Conservation (phyloP, 2,888 invertebrate species). For the Phanerotoma sp. region DNA sequence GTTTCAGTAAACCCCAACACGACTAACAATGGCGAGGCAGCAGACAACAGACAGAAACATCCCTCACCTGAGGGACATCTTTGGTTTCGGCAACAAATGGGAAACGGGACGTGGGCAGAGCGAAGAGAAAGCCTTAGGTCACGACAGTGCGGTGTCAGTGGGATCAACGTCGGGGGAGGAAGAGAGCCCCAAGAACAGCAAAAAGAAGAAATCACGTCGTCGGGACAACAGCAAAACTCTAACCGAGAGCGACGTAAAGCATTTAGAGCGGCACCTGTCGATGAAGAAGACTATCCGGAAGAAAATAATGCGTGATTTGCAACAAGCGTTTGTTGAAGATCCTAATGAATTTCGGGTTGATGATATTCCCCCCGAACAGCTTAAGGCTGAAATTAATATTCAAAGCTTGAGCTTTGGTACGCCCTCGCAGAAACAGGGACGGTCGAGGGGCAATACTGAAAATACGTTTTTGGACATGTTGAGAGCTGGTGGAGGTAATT, state of each 20-base stretch:
- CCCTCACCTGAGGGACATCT: slow-evolving; percentile 75
- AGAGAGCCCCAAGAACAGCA: slow-evolving; percentile 58
- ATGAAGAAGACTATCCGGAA: slow-evolving; percentile 86
- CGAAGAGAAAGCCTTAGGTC: slow-evolving; percentile 53
- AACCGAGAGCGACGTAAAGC: slow-evolving; percentile 70
- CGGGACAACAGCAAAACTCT: slow-evolving; percentile 71
- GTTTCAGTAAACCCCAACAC: slow-evolving; percentile 18
- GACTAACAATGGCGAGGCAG: slow-evolving; percentile 45
- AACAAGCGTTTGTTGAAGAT: slow-evolving; percentile 73
- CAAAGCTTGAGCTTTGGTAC: slow-evolving; percentile 67
- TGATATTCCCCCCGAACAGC: slow-evolving; percentile 68
- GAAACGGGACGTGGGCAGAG: slow-evolving; percentile 45
- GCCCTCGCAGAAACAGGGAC: slow-evolving; percentile 58
- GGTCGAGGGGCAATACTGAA: slow-evolving; percentile 59
- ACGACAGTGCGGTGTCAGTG: slow-evolving; percentile 56
- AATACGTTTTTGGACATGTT: slow-evolving; percentile 71
- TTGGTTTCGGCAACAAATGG: slow-evolving; percentile 63
- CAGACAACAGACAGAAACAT: slow-evolving; percentile 73
- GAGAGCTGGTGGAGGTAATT: slow-evolving; percentile 60
- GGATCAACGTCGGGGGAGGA: slow-evolving; percentile 57
- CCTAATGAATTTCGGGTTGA: slow-evolving; percentile 73
- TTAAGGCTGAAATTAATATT: slow-evolving; percentile 68
- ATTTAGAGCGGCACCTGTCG: slow-evolving; percentile 77
- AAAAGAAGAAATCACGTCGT: slow-evolving; percentile 64
- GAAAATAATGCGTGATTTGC: slow-evolving; percentile 81